Evolutionary conservation across 1,140 invertebrate species (phyloP), one percentile per base, ranked within the genome.

Genomic region (Batillaria attramentaria): DNA sequence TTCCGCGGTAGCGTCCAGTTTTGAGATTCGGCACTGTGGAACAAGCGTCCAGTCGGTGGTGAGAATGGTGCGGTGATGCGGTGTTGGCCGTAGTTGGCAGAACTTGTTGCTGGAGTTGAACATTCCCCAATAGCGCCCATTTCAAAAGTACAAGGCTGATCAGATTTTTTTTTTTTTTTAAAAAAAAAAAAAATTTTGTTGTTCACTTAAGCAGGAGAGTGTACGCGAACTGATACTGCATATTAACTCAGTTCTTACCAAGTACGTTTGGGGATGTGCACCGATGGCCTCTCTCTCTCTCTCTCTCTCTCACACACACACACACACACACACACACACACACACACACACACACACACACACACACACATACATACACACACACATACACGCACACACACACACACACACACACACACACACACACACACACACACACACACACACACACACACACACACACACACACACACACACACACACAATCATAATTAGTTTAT

Each of bases 391-490:
- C 24, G 24, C 33, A 0, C 24, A 33, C 1, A 33, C 13, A 33
- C 18, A 33, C 62, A 66, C n/a, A 66, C 62, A 66, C 62, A 66
- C 62, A 66, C 62, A 16, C 6, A 66, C 33, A 28, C 62, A 28
- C 62, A 66, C 6, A 31, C 62, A 0, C 62, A 66, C 0, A 16
- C 62, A 66, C 62, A 66, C 62, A 35, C 62, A 66, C 50, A n/a
- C 3, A 2, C 50, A 20, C 50, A n/a, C n/a, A n/a, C n/a, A n/a
- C n/a, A n/a, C n/a, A n/a, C n/a, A n/a, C n/a, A n/a, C n/a, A n/a
- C n/a, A 20, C 50, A 54, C 50, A n/a, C n/a, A 54, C 1, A 2
- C 50, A 20, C n/a, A 18, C 3, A 18, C 3, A 20, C 50, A 20
- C 50, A 3, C n/a, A 1, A n/a, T 54, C n/a, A 54, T n/a, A 2